Conservation (phyloP, 1,140 invertebrate genomes). For the Cheumatopsyche charites region DNA sequence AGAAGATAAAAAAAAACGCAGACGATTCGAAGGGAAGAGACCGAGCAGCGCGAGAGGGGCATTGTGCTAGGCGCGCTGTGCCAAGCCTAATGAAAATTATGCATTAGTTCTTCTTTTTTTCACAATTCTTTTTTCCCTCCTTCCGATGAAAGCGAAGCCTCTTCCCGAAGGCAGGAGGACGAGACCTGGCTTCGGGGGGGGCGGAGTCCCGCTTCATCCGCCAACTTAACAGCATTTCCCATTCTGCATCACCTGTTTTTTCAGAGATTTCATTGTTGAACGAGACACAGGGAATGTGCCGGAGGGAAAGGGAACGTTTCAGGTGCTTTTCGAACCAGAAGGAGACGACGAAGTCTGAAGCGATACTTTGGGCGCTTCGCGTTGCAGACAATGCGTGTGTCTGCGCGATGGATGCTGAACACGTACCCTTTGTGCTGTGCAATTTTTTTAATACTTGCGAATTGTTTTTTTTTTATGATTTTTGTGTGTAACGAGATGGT, state of each 20-base stretch:
- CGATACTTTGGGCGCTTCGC: no score
- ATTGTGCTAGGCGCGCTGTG: constrained; percentile 41
- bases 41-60: background rate
- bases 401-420: no score
- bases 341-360: no score
- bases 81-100: constrained; percentile 49
- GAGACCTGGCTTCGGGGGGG: background rate
- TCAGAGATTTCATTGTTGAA: constrained; percentile 15
- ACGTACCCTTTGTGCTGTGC: no score
- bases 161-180: background rate
- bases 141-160: background rate
- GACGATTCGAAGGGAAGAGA: background rate
- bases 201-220: constrained; percentile 8
- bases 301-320: background rate
- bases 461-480: no score
- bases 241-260: constrained; percentile 23
- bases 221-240: constrained; percentile 10
- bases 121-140: background rate
- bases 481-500: no score
- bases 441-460: no score
- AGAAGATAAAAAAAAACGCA: background rate
- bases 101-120: constrained; percentile 47
- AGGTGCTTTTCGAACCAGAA: no score
- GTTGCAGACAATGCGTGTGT: no score
- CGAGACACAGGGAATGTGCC: background rate